A percentile compares a stretch with the other conserved stretches of the same genome.
Conservation (phyloP, 2,797 vertebrate species). For the Tokudaia tokunoshimensis region DNA sequence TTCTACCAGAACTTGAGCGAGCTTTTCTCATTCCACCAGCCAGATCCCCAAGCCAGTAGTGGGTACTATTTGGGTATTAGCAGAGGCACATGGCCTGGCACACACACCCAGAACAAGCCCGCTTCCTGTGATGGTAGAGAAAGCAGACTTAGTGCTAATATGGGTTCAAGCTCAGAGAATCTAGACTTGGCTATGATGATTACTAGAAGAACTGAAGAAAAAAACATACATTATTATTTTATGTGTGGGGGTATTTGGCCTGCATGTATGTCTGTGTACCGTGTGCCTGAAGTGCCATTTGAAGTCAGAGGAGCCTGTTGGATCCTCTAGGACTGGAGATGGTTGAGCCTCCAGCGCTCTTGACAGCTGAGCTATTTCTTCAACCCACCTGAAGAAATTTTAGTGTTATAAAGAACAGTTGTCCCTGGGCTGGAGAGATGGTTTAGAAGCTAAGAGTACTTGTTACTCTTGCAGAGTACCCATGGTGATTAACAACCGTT, state of each 20-base stretch:
- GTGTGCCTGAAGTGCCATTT: no score
- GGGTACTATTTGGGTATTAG: neutral
- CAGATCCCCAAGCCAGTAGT: neutral
- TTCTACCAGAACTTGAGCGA: neutral
- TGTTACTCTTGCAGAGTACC: neutral
- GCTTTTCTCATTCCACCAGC: neutral
- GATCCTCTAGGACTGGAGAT: no score
- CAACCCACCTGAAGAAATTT: neutral
- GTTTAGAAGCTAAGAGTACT: neutral
- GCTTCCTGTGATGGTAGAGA: neutral
- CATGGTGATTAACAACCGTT: neutral
- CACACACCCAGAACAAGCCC: neutral
- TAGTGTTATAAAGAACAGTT: neutral
- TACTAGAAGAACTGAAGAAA: neutral
- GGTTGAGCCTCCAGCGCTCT: neutral
- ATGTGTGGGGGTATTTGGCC: neutral
- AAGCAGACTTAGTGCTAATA: neutral
- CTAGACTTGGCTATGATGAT: neutral
- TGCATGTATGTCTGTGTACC: neutral
- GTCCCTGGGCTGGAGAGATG: neutral
- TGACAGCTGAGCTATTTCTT: neutral
- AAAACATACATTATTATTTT: neutral
- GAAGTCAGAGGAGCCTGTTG: neutral
- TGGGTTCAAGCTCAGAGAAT: neutral
- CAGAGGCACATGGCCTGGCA: rapidly evolving